Conservation (phyloP, 2,797 vertebrate genomes). For the Ctenosaura bakeri region DNA sequence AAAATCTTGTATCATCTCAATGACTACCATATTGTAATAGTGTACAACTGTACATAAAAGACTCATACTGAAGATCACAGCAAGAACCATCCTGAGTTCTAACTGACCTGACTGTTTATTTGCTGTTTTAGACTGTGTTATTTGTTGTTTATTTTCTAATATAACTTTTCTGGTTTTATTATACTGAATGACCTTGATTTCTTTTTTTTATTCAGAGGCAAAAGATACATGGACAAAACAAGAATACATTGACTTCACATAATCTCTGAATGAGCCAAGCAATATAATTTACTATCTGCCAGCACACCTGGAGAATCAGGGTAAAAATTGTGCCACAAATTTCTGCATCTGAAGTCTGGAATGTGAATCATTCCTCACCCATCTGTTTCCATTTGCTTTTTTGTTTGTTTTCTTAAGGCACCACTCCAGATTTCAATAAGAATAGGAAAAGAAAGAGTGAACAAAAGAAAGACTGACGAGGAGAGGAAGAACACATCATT, state of each 20-base stretch:
- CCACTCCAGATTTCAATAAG: slow-evolving; percentile 15
- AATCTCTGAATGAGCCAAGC: background rate
- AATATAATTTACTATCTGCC: background rate
- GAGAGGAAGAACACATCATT: no score
- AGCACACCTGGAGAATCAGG: background rate
- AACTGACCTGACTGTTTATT: background rate
- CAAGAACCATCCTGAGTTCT: background rate
- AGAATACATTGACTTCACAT: background rate
- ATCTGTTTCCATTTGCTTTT: slow-evolving; percentile 30
- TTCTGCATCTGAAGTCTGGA: slow-evolving; percentile 6
- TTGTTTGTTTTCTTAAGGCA: slow-evolving; percentile 36
- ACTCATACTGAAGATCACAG: background rate
- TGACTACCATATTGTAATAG: background rate
- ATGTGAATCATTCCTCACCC: slow-evolving; percentile 19
- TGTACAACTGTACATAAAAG: background rate
- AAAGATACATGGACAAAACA: background rate
- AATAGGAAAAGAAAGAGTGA: background rate
- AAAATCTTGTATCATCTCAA: background rate
- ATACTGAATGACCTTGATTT: no score
- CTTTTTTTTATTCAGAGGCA: background rate
- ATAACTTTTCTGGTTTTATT: background rate
- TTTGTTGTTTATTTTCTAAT: background rate
- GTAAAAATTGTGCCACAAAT: slow-evolving; percentile 4
- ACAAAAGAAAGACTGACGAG: background rate
- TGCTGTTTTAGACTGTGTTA: background rate